Evolutionary conservation across 2,113 vertebrate species (phyloP), one percentile per base, ranked within the genome.

Genomic region (Alosa alosa): DNA sequence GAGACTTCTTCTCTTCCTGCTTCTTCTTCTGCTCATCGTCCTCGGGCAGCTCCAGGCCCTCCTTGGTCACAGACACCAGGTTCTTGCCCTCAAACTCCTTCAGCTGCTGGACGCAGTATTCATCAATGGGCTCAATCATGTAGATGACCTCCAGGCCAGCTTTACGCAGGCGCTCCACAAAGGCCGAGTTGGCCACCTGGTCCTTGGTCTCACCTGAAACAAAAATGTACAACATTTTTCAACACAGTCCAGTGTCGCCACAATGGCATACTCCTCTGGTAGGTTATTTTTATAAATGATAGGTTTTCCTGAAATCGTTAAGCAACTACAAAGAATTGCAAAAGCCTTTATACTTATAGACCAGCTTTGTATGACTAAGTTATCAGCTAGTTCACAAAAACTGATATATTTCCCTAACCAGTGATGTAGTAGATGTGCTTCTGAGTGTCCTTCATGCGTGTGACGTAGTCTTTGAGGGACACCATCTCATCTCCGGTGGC

Each of bases 341-440:
- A 18, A 55, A 17, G 52, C 52, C 52, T 47, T 57, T 1, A n/a
- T 55, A 55, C 1, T 18, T 55, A 5, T 60, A 4, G 55, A 22
- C 18, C 55, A 60, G 18, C 18, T 60, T n/a, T 22, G 20, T 10
- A 22, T 22, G 4, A 60, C 1, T 60, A 60, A 7, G 20, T 7
- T 60, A 22, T 60, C 4, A 22, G 1, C 55, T 60, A 60, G 18
- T 60, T 60, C 18, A 22, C 20, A 60, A 20, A 60, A 1, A 2
- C 22, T 20, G 1, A 60, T 6, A 22, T 3, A 15, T 5, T n/a
- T 22, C 84, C 57, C 93, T 89, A 86, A 96, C 98, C 98, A 87
- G 98, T 99, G 20, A 99, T 99, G 83, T 99, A 99, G 84, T 99
- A 99, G 81, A 99, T 97, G 0, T 99, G 97, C 2, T 99, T 99